Evolutionary conservation across 64 coral and sea anemone species (phyloP), one percentile per base, ranked within the genome.

Genomic region (Stichodactyla mertensii): DNA sequence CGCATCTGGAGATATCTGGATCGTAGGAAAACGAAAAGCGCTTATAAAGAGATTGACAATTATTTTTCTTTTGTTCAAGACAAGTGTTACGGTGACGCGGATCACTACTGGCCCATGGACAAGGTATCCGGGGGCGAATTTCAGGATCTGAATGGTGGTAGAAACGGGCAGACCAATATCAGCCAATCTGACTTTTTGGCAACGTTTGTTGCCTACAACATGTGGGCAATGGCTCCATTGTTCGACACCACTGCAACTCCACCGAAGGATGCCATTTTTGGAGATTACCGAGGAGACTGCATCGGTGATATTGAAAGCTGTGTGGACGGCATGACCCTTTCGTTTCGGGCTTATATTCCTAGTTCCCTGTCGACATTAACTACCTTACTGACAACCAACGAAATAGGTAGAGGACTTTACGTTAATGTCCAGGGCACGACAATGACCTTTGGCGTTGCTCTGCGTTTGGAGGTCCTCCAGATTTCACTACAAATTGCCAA

Each of bases 51-150:
- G 8, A 20, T 23, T 67, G 27, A 74, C 12, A 74, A 19, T 19
- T 10, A 64, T 66, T 10, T 71, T 70, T 54, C 67, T 52, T 74
- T 7, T 23, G 5, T 70, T 67, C 27, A 28, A 97, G 94, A 84
- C 45, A 87, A 93, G 64, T 97, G 94, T 54, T 97, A 90, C 85
- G 87, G 80, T 52, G 87, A 87, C 14, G 94, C 94, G 0, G 77
- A 92, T 51, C 88, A 97, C 55, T 93, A 87, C 80, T 93, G 91
- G 94, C 94, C 94, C 18, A 55, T 93, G 82, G 94, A 97, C 81
- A 93, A 81, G 64, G 53, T 81, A 15, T 54, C 83, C 1, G 77
- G 78, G 66, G 94, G 85, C 9, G 26, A 55, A 28, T 24, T 90
- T 23, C 89, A 66, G 55, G 94, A 97, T 10, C 64, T 90, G 10